phyloP scores from a whole-genome alignment of 2,113 vertebrate genomes.

The Sceloporus tristichus region DNA sequence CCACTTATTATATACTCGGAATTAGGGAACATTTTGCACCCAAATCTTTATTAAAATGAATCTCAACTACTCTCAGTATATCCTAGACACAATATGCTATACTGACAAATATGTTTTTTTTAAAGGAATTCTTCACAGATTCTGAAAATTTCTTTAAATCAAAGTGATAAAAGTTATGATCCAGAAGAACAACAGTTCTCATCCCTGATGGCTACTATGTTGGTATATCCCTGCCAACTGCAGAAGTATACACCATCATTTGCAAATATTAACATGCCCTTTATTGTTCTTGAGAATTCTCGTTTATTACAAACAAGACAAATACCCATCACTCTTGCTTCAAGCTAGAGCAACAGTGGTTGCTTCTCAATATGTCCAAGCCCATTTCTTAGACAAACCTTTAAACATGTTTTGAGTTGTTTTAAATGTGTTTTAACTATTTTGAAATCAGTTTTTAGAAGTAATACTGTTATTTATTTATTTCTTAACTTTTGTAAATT shows the following conservation, averaged over 20 bases:
- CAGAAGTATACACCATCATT: not conserved
- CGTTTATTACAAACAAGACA: not conserved
- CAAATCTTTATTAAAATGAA: not conserved
- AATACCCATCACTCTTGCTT: not conserved
- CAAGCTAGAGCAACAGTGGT: not conserved
- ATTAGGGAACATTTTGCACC: not conserved
- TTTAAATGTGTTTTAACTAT: too few species aligned
- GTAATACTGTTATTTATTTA: too few species aligned
- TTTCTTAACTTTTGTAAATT: too few species aligned
- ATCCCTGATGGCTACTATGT: not conserved
- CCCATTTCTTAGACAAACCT: not conserved
- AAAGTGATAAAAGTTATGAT: not conserved
- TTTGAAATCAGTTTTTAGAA: too few species aligned
- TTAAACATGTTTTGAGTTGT: too few species aligned
- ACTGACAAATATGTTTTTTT: not conserved
- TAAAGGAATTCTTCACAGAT: constrained; percentile 9
- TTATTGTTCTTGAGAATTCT: not conserved
- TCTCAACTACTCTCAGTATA: not conserved
- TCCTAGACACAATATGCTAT: not conserved
- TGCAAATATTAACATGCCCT: not conserved
- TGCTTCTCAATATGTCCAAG: not conserved
- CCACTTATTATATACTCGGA: not conserved
- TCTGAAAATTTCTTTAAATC: not conserved
- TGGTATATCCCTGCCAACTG: not conserved
- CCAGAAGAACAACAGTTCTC: not conserved